Percentiles rank a stretch among this genome's conserved stretches.
Evolutionary conservation across 2,888 invertebrate species (phyloP).

Genomic region (Caenorhabditis sulstoni): DNA sequence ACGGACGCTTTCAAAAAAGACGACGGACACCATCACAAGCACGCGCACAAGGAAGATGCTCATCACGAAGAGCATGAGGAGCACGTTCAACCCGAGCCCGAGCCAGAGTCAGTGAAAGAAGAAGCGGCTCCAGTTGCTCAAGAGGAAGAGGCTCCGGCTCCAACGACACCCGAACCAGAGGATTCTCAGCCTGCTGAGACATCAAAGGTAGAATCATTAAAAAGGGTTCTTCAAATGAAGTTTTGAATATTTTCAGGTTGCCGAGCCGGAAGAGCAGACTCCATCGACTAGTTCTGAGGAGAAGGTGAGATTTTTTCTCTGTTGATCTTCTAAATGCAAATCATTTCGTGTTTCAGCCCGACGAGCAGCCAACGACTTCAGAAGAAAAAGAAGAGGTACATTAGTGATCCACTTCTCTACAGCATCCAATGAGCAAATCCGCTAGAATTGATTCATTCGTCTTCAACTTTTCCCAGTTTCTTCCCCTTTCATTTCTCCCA

Average conservation of each 20-base stretch:
- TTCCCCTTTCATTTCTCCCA: conserved; percentile 16
- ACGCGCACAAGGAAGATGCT: conserved; percentile 7
- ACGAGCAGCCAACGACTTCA: conserved; percentile 24
- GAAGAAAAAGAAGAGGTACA: conserved; percentile 49
- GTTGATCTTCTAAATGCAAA: background rate
- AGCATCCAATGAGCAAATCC: conserved; percentile 14
- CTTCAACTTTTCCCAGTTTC: background rate
- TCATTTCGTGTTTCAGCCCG: conserved; percentile 17
- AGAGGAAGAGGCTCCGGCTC: background rate
- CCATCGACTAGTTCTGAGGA: conserved; percentile 22
- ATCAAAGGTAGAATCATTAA: background rate
- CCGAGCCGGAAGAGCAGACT: conserved; percentile 15
- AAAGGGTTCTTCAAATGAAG: background rate
- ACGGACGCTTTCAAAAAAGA: conserved; percentile 52
- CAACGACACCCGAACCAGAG: conserved; percentile 7
- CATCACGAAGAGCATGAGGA: conserved; percentile 8
- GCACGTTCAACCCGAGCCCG: conserved; percentile 13
- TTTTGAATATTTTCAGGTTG: background rate
- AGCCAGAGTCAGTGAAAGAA: conserved; percentile 9
- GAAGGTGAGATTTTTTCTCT: conserved; percentile 13
- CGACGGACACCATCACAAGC: conserved; percentile 18
- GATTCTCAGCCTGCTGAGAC: conserved; percentile 7
- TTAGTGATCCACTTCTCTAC: conserved; percentile 10
- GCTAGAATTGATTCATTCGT: background rate
- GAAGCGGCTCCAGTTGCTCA: conserved; percentile 3